Conservation (phyloP, 2,113 vertebrate genomes). For the Callorhinus ursinus region DNA sequence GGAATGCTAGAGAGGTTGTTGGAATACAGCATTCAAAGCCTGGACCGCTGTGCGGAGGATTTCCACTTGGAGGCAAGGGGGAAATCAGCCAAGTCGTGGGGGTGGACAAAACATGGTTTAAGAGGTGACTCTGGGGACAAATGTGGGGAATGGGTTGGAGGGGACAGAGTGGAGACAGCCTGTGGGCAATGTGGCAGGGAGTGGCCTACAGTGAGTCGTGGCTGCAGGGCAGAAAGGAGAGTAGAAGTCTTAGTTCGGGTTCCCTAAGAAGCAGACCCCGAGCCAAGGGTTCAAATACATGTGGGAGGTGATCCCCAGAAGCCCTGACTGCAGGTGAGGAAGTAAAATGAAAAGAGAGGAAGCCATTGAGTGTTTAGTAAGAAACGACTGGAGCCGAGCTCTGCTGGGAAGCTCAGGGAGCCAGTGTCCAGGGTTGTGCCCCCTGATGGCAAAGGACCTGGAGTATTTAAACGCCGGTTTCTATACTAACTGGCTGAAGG, state of each 20-base stretch:
- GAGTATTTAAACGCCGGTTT: not conserved
- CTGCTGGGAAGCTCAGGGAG: not conserved
- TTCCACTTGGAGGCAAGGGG: not conserved
- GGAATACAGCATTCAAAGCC: not conserved
- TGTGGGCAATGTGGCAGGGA: not conserved
- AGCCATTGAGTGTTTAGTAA: not conserved
- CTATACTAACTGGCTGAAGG: not conserved
- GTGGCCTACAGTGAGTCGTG: not conserved
- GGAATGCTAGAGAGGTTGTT: not conserved
- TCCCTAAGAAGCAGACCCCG: not conserved
- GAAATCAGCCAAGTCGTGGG: not conserved
- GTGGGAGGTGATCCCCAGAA: not conserved
- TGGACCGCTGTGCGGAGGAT: not conserved
- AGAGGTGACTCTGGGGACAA: not conserved
- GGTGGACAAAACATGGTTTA: not conserved
- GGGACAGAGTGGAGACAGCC: not conserved
- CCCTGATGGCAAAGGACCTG: not conserved
- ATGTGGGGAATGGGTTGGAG: not conserved
- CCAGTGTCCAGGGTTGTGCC: not conserved
- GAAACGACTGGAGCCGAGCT: not conserved
- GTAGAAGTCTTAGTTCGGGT: not conserved
- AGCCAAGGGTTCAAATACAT: not conserved
- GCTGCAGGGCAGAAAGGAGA: not conserved
- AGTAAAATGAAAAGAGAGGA: not conserved
- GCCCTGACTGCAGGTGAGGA: not conserved